phyloP scores from a whole-genome alignment of 2,797 vertebrate genomes.

The Falco naumanni region DNA sequence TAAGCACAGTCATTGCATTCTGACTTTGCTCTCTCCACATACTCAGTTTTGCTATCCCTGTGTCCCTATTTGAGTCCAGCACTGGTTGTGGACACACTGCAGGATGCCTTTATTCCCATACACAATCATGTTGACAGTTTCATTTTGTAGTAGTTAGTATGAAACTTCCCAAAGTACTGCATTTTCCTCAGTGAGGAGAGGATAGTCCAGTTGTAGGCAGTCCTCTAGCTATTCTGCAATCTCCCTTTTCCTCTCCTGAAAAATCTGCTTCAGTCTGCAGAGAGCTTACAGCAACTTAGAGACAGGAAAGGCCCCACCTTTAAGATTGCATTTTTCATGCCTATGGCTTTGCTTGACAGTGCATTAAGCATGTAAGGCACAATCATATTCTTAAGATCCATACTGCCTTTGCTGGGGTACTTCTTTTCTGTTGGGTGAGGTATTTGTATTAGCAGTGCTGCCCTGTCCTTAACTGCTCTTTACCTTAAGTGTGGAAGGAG shows the following conservation, averaged over 20 bases:
- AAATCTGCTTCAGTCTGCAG: neutral
- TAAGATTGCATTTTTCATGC: accelerated
- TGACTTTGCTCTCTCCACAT: neutral
- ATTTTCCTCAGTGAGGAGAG: neutral
- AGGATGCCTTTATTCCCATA: neutral
- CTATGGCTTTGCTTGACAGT: neutral
- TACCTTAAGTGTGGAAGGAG: neutral
- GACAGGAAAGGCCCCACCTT: neutral
- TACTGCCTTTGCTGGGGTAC: no score
- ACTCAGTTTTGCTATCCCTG: neutral
- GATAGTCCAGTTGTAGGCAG: neutral
- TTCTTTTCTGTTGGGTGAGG: neutral
- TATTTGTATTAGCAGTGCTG: neutral
- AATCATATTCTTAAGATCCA: neutral
- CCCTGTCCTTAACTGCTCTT: neutral
- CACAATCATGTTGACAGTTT: accelerated
- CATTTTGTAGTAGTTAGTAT: accelerated
- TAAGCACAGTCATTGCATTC: accelerated
- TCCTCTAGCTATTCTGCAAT: neutral
- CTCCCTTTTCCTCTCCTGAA: neutral
- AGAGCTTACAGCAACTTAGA: neutral
- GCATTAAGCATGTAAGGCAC: neutral
- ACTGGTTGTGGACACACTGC: neutral
- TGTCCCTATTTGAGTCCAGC: neutral
- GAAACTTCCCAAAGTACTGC: neutral